Base-by-base conservation (phyloP, 2,888 invertebrate species). In the Hypomecis punctinalis region DNA sequence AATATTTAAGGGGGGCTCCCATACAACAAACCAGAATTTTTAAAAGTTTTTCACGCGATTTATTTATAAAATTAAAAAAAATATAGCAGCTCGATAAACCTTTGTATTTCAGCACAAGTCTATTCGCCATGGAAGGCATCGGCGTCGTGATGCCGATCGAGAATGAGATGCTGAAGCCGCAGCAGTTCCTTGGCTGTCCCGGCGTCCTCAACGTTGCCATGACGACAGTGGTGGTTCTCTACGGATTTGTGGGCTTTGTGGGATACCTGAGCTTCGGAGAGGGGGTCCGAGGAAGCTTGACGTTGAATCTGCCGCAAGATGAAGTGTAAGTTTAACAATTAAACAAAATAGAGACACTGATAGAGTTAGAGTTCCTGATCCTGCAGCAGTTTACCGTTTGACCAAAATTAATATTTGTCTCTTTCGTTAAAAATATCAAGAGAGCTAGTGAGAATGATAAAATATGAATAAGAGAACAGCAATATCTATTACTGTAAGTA, bases 81-180 rank as follows among this genome's bases (percentile, higher is more conserved):
- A n/a, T n/a, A n/a, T n/a, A 23, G 23, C 23, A 23, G 3, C 23
- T 23, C 23, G 3, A 23, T 23, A 23, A 23, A 39, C 1, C 5
- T 10, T 65, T 46, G 3, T 59, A 68, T 80, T 79, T 5, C 82
- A 94, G 99, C 57, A 99, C 98, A 5, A 98, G 98, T 11, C 95
- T 99, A 57, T 99, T 99, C 85, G 98, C 99, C 0, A 99, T 99
- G 95, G 99, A 99, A 90, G 98, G 98, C 43, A 99, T 99, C 70
- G 97, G 97, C 54, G 96, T 96, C 60, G 97, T 99, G 40, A 96
- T 99, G 94, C 99, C 99, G 0, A 95, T 99, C 23, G 98, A 99
- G 89, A 98, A 98, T 84, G 96, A 96, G 57, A 98, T 99, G 98
- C 93, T 93, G 23, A 23, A 23, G 3, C 23, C 3, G 23, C 23